Conservation (phyloP, 2,797 vertebrate species). For the Molossus alvarezi region DNA sequence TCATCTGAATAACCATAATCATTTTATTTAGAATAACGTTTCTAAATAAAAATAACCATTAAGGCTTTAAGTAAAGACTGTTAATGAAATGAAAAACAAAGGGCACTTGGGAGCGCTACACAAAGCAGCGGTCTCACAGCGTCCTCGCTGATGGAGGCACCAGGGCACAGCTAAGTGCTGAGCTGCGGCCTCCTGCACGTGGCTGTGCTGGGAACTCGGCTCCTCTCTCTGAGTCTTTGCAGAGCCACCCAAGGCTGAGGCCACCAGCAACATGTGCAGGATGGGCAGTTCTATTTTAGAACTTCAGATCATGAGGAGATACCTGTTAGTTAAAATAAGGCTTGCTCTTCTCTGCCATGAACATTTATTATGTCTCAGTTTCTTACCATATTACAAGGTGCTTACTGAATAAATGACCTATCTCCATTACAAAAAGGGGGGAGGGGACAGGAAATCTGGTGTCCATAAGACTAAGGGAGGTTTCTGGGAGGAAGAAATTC, state of each 20-base stretch:
- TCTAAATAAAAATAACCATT: slow-evolving; percentile 18
- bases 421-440: background rate
- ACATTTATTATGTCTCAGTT: background rate
- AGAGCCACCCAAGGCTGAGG: background rate
- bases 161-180: background rate
- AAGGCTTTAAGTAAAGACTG: background rate
- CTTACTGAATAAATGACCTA: background rate
- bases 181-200: rapidly evolving
- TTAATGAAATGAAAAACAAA: slow-evolving; percentile 24
- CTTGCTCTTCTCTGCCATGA: background rate
- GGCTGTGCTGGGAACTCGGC: background rate
- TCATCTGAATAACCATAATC: background rate
- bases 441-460: background rate
- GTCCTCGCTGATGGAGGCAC: background rate
- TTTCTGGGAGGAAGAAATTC: background rate
- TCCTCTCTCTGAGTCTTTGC: background rate
- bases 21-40: background rate
- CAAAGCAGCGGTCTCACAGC: background rate
- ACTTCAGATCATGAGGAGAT: background rate
- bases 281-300: background rate
- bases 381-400: background rate
- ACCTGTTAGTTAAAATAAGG: background rate
- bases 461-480: background rate
- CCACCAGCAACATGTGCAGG: background rate
- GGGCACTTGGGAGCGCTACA: background rate